Evolutionary conservation across 1,140 invertebrate species (phyloP), one percentile per base, ranked within the genome.

Genomic region (Acromyrmex charruanus): DNA sequence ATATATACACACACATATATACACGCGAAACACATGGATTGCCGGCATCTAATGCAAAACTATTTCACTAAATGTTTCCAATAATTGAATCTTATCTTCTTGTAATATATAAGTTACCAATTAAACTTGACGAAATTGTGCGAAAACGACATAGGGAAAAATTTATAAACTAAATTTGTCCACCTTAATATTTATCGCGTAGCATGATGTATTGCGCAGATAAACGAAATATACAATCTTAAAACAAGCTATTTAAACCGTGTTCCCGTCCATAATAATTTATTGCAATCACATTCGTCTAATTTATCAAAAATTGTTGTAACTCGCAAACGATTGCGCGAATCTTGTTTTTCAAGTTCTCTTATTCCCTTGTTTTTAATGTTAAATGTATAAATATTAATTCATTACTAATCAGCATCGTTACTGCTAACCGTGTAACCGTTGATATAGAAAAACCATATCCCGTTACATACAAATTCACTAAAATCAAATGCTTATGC

Each of bases 241-340:
- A 14, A 55, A 81, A 81, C 77, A 81, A 58, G 66, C 65, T 71
- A 53, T 81, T 81, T 58, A 81, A 71, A 81, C 3, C 65, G 21
- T 81, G 77, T 71, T 58, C 31, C 21, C 21, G 65, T 55, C 49
- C n/a, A 31, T n/a, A 7, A 6, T 81, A 44, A 81, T 81, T 71
- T 58, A 71, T 58, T 39, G 77, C 21, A 39, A 81, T 55, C 69
- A 58, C 31, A 18, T 61, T 81, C 21, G 6, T n/a, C 21, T 9
- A 21, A 63, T 77, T n/a, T 44, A 35, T 68, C 14, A 81, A 81
- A 71, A 39, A 69, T 51, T 14, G 25, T 31, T 28, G 28, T 44
- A 21, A 68, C 28, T 28, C 14, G 21, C 7, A 18, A 79, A 80
- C 3, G 3, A 3, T 28, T 7, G 51, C 21, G 68, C 1, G 16